Base-by-base conservation (phyloP, 2,113 vertebrate species). In the Erythrolamprus reginae region DNA sequence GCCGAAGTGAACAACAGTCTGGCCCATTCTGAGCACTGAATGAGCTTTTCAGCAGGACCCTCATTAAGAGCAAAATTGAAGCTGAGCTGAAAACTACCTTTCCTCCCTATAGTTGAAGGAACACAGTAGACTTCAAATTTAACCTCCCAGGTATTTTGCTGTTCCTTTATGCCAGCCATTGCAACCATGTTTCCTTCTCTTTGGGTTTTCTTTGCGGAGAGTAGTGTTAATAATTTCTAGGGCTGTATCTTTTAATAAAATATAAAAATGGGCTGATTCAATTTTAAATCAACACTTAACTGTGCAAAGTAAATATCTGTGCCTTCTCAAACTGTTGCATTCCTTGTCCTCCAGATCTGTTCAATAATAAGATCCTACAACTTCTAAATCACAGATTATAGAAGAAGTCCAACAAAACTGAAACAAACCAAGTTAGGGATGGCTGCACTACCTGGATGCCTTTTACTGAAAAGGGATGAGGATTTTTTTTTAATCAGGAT, bases 1-100 rank as follows among this genome's bases (percentile, higher is more conserved):
- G 93, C 89, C 93, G 56, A 94, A 94, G 94, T 38, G 94, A 93
- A 77, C 92, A 90, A 91, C 93, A 92, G 89, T 88, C 8, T 92
- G 93, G 90, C 90, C 90, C 89, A 94, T 92, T 90, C 87, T 95
- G 92, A 93, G 89, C 56, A 88, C 89, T 90, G 91, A 94, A 90
- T 91, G 93, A 92, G 82, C 51, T 82, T 48, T 94, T 96, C 90
- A 55, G 87, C 91, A 95, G 89, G 61, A 89, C 5, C 24, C 42
- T 93, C 50, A 33, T 94, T 95, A 96, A 85, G 93, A 90, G 7
- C 65, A 84, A 88, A 92, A 1, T 48, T 52, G 91, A 91, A 90
- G 90, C 90, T 90, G 88, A 90, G 50, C 86, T 70, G 84, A 92
- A 91, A 65, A 55, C 82, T 93, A 91, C 88, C 82, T 90, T 2